Conservation (phyloP, 1,140 invertebrate species). For the Drosophila repletoides region DNA sequence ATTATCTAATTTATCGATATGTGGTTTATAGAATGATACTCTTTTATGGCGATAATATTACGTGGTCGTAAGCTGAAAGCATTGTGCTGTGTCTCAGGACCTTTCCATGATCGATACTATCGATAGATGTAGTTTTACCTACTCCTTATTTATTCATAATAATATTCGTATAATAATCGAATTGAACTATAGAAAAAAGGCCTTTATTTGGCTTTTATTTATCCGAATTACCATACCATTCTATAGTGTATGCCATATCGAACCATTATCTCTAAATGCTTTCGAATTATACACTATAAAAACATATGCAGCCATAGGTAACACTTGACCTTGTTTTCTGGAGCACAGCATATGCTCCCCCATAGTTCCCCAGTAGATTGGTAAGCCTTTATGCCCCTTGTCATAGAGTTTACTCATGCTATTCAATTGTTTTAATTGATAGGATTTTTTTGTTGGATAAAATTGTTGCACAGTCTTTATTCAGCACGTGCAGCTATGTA, state of each 20-base stretch:
- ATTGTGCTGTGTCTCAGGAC: too few relatives aligned
- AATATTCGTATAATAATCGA: too few relatives aligned
- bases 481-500: neutral
- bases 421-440: slow-evolving; percentile 57
- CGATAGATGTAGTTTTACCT: too few relatives aligned
- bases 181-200: too few relatives aligned
- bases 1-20: neutral
- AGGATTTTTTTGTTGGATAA: slow-evolving; percentile 39
- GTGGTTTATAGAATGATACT: neutral
- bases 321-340: slow-evolving; percentile 47
- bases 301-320: neutral
- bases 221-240: too few relatives aligned
- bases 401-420: slow-evolving; percentile 32
- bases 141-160: too few relatives aligned
- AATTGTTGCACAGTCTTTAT: slow-evolving; percentile 27
- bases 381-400: neutral
- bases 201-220: too few relatives aligned
- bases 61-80: too few relatives aligned
- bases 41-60: too few relatives aligned
- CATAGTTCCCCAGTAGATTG: slow-evolving; percentile 9
- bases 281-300: neutral
- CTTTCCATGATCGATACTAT: too few relatives aligned
- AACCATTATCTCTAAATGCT: too few relatives aligned
- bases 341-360: neutral
- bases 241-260: too few relatives aligned